A percentile compares a stretch with the other conserved stretches of the same genome.
These are phyloP conservation scores for Linnaemya tessellans DNA, from an alignment of 2,888 invertebrate species.

Conservation along the genomic window DNA sequence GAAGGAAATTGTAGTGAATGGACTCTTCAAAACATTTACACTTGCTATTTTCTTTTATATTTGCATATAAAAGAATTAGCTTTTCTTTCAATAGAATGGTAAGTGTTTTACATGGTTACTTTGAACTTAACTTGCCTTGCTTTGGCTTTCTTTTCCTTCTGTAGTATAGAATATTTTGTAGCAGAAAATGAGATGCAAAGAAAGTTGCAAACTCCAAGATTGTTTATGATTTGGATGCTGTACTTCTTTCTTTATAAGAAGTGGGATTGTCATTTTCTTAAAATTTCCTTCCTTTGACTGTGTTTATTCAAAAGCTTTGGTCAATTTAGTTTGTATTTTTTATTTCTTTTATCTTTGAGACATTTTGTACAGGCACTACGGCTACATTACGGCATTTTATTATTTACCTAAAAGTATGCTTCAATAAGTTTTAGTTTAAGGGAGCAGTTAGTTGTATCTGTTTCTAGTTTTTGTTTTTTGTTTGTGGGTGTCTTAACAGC, in stretches of 20 bases:
- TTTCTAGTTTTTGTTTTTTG: conserved; percentile 23
- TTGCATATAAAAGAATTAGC: conserved; percentile 64
- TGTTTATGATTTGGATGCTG: conserved; percentile 41
- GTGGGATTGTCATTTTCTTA: conserved; percentile 3
- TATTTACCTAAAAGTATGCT: conserved; percentile 68
- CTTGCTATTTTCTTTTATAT: conserved; percentile 60
- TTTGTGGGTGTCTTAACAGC: conserved; percentile 10
- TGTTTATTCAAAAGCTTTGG: conserved; percentile 61
- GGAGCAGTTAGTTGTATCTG: conserved; percentile 50
- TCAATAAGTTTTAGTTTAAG: conserved; percentile 59
- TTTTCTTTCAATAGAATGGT: conserved; percentile 18
- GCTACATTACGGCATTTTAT: conserved; percentile 14
- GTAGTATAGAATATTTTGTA: conserved; percentile 5
- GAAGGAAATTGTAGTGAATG: conserved; percentile 49
- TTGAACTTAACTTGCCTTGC: conserved; percentile 22
- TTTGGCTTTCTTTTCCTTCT: background rate
- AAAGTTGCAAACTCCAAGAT: background rate
- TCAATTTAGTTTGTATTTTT: conserved; percentile 58
- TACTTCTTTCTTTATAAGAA: background rate
- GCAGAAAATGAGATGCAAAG: conserved; percentile 7
- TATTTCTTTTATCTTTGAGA: background rate
- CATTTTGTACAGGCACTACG: conserved; percentile 16
- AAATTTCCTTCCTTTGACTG: conserved; percentile 44
- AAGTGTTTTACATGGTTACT: conserved; percentile 48
- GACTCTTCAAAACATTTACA: conserved; percentile 63